Percentiles rank a stretch among this genome's conserved stretches.
phyloP scores from a whole-genome alignment of 2,797 vertebrate species.

The Sphenopsis melanotis region DNA sequence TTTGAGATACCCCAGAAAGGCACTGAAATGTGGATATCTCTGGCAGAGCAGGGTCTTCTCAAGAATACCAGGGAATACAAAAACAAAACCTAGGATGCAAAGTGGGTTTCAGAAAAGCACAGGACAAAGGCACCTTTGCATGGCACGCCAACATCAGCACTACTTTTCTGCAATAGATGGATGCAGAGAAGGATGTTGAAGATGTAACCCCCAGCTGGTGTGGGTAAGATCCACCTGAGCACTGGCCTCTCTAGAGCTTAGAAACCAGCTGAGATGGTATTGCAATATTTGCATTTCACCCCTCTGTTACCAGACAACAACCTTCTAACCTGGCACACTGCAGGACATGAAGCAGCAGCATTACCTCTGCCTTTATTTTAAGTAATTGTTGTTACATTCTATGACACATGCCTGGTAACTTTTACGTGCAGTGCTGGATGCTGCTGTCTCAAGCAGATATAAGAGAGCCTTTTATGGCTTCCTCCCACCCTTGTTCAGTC shows the following conservation, averaged over 20 bases:
- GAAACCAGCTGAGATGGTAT: neutral
- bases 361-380: neutral
- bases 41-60: neutral
- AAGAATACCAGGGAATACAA: neutral
- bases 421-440: neutral
- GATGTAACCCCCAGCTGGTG: neutral
- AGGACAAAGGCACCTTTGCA: neutral
- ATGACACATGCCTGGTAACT: neutral
- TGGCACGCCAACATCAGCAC: fast-evolving
- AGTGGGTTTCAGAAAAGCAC: neutral
- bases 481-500: neutral
- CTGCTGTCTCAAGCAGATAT: neutral
- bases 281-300: neutral
- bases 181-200: neutral
- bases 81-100: neutral
- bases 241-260: neutral
- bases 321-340: neutral
- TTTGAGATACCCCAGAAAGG: neutral
- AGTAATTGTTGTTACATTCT: neutral
- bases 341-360: neutral
- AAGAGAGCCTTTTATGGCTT: neutral
- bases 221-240: neutral
- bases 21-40: neutral
- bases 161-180: neutral
- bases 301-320: neutral